Evolutionary conservation across 2,797 vertebrate species (phyloP).

Genomic region (Phoeniculus purpureus): DNA sequence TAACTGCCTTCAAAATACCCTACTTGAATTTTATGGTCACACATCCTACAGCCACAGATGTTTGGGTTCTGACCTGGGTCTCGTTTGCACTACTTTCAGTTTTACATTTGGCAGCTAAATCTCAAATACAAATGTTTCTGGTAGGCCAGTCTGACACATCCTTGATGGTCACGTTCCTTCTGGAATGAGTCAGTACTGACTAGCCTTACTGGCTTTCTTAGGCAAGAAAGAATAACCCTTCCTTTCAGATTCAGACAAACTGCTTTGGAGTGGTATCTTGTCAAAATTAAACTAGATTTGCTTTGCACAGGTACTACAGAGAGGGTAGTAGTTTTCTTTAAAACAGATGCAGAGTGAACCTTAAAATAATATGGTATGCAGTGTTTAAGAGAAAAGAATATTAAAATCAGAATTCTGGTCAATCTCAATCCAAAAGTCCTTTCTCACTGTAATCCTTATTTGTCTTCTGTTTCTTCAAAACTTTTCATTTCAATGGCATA

Average conservation of each 20-base stretch:
- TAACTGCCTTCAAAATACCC: background rate
- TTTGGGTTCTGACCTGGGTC: background rate
- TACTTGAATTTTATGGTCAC: background rate
- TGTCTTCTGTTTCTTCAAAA: background rate
- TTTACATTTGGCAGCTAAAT: background rate
- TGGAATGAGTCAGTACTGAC: background rate
- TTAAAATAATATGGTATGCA: background rate
- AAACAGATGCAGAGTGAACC: background rate
- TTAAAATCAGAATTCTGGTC: background rate
- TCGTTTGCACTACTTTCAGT: background rate
- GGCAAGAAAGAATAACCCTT: background rate
- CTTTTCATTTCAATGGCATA: background rate
- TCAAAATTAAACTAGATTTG: background rate
- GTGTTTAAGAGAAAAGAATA: background rate
- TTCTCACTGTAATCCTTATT: background rate
- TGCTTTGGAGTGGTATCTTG: background rate
- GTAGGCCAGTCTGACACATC: background rate
- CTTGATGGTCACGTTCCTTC: background rate
- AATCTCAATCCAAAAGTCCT: background rate
- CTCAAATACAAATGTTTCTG: background rate
- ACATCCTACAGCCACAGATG: background rate
- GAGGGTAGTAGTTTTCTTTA: background rate
- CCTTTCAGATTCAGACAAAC: background rate
- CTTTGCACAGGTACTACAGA: background rate
- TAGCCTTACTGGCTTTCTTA: background rate